Base-by-base conservation (phyloP, 2,113 vertebrate species). In the Xiphorhynchus elegans region DNA sequence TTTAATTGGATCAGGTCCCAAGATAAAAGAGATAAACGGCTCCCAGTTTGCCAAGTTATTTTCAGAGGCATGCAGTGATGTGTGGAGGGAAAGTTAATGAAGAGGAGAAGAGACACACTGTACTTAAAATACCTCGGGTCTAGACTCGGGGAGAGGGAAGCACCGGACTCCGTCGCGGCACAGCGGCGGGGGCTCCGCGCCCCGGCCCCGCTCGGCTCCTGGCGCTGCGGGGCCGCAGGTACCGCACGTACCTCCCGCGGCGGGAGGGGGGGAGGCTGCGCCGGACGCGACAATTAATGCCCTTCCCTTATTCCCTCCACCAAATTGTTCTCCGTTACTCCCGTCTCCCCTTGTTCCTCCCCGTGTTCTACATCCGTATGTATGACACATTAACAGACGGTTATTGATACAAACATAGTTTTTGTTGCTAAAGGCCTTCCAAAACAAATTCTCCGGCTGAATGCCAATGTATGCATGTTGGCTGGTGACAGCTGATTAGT, bases 1-100 rank as follows among this genome's bases (percentile, higher is more conserved):
- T 98, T 99, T 99, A 99, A 99, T 99, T 99, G 99, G 99, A 99
- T 99, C 98, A 98, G 98, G 98, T 99, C 99, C 99, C 99, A 98
- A 98, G 99, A 99, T 99, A 98, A 98, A 98, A 98, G 98, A 98
- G 98, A 99, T 98, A 99, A 99, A 99, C 97, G 97, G 97, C 97
- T 98, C 98, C 98, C 98, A 93, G 98, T 98, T 98, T 97, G 98
- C 98, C 97, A 98, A 98, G 98, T 98, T 99, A 98, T 99, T 99
- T 99, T 98, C 97, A 97, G 98, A 98, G 96, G 96, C 95, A 96
- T 96, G 98, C 98, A 96, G 97, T 92, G 97, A 98, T 98, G 97
- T 97, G 97, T 97, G 96, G 97, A 97, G 96, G 96, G 98, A 97
- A 98, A 97, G 97, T 97, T 97, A 98, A 98, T 97, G 97, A 97